A percentile compares a stretch with the other conserved stretches of the same genome.
phyloP scores from a whole-genome alignment of 2,113 vertebrate species.

The Sinocyclocheilus grahami region DNA sequence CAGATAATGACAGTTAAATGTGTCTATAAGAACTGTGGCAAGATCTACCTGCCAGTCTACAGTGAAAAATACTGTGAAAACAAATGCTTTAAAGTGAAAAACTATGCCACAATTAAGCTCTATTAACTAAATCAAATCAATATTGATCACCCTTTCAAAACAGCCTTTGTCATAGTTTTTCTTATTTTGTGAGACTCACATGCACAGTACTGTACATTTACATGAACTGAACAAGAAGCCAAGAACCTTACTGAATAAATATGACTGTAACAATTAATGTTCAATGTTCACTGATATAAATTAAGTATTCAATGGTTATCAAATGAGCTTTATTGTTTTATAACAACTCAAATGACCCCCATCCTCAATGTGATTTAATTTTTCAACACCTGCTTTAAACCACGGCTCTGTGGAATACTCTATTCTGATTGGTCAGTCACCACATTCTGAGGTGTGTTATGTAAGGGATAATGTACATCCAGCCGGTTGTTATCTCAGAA shows the following conservation, averaged over 20 bases:
- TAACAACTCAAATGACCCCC: too few species aligned
- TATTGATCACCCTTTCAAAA: not conserved
- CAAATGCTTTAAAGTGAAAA: too few species aligned
- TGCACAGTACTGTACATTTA: not conserved
- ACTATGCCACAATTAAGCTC: not conserved
- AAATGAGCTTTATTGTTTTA: too few species aligned
- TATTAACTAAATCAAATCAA: not conserved
- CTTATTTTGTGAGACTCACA: not conserved
- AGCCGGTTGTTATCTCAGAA: too few species aligned
- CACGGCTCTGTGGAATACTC: too few species aligned
- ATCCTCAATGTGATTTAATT: too few species aligned
- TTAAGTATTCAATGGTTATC: not conserved
- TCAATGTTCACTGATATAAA: not conserved
- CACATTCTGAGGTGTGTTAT: too few species aligned
- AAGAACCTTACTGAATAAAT: not conserved
- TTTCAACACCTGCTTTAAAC: too few species aligned
- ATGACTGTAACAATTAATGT: not conserved
- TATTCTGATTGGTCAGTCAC: too few species aligned
- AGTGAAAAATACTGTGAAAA: not conserved
- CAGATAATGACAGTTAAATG: not conserved
- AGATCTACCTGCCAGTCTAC: not conserved
- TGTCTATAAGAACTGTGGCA: not conserved
- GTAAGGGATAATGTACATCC: too few species aligned
- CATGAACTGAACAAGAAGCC: not conserved
- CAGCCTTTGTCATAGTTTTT: too few species aligned